These are phyloP conservation scores for Galerucella nymphaeae DNA, from an alignment of 2,888 invertebrate genomes.

Conservation along the genomic window DNA sequence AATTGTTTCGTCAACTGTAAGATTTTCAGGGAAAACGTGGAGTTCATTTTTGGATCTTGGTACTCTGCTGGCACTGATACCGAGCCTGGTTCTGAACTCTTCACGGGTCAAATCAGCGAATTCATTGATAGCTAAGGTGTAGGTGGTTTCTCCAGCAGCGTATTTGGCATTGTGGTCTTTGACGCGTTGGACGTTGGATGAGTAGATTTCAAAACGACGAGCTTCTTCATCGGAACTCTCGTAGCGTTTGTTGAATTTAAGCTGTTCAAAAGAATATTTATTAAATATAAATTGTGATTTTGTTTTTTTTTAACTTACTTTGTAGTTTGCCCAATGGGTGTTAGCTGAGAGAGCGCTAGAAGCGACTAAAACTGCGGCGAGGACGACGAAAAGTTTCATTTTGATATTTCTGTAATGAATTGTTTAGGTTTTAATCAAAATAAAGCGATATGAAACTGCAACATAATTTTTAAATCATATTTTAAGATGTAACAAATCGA, in stretches of 20 bases:
- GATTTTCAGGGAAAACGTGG: not conserved
- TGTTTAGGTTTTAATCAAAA: not conserved
- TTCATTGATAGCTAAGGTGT: slow-evolving; percentile 42
- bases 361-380: slow-evolving; percentile 24
- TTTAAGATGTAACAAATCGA: too few relatives aligned
- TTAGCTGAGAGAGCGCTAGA: not conserved
- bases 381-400: slow-evolving; percentile 30
- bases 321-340: not conserved
- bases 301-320: not conserved
- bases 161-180: slow-evolving; percentile 44
- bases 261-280: not conserved
- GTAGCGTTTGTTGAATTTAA: slow-evolving; percentile 10
- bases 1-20: not conserved
- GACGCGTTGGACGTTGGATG: slow-evolving; percentile 38
- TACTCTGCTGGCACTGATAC: not conserved
- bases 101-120: slow-evolving; percentile 44
- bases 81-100: slow-evolving; percentile 36
- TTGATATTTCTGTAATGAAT: not conserved
- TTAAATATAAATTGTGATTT: too few relatives aligned
- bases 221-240: slow-evolving; percentile 31
- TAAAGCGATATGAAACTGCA: too few relatives aligned
- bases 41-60: not conserved
- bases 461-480: too few relatives aligned
- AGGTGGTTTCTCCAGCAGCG: slow-evolving; percentile 38
- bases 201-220: slow-evolving; percentile 40